Conservation (phyloP, 2,797 vertebrate species). For the Galago senegalensis region DNA sequence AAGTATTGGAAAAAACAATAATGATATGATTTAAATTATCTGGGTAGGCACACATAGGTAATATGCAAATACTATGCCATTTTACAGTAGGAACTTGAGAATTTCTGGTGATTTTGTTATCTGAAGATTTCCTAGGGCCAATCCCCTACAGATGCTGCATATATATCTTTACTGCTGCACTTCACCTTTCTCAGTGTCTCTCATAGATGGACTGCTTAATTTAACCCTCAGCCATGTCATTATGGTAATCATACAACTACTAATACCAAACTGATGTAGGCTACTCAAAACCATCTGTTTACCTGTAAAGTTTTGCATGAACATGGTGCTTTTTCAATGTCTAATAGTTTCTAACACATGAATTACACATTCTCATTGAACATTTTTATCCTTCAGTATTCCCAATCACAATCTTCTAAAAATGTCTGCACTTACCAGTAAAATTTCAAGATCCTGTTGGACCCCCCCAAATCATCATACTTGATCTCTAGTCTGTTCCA, state of each 20-base stretch:
- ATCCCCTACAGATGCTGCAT: neutral
- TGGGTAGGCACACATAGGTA: neutral
- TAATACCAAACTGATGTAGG: neutral
- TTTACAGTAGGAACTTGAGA: neutral
- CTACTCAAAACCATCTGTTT: slow-evolving; percentile 24
- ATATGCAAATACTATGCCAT: neutral
- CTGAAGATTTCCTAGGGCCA: neutral
- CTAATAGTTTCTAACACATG: neutral
- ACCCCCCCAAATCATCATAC: neutral
- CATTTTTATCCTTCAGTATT: neutral
- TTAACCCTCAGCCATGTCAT: neutral
- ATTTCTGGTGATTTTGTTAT: neutral
- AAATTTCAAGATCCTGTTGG: neutral
- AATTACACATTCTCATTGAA: slow-evolving; percentile 20
- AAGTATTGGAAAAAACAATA: no score
- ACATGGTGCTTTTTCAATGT: slow-evolving; percentile 8
- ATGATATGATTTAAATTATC: neutral
- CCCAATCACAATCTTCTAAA: neutral
- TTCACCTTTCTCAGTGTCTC: slow-evolving; percentile 30
- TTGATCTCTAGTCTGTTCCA: neutral
- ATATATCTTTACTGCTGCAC: neutral
- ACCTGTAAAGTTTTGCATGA: neutral
- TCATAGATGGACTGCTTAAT: neutral
- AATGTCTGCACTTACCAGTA: neutral
- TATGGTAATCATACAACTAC: slow-evolving; percentile 10